Percentiles rank a stretch among this genome's conserved stretches.
Conservation (phyloP, 2,113 vertebrate species). For the Cebus imitator region DNA sequence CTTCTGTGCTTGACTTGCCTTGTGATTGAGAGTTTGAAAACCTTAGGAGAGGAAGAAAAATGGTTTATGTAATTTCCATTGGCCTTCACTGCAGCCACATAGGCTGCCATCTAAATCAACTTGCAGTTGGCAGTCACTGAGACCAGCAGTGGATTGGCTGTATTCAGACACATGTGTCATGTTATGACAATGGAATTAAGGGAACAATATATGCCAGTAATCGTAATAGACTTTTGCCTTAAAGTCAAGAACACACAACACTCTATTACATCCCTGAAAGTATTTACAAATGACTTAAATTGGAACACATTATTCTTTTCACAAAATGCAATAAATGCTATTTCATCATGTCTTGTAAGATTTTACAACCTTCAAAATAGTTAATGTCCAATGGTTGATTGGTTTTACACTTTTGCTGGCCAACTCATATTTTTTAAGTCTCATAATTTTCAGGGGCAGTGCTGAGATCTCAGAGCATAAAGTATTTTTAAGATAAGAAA, state of each 20-base stretch:
- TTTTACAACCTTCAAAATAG: slow-evolving; percentile 68
- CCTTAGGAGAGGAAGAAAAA: slow-evolving; percentile 61
- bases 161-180: neutral
- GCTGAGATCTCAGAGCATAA: slow-evolving; percentile 43
- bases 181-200: slow-evolving; percentile 36
- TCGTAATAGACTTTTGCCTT: slow-evolving; percentile 40
- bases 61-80: slow-evolving; percentile 45
- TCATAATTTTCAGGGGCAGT: slow-evolving; percentile 27
- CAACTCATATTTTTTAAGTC: slow-evolving; percentile 66
- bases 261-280: slow-evolving; percentile 35
- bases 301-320: slow-evolving; percentile 38
- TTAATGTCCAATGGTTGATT: slow-evolving; percentile 35
- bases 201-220: slow-evolving; percentile 43
- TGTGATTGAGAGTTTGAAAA: slow-evolving; percentile 58
- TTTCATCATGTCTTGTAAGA: slow-evolving; percentile 64
- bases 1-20: slow-evolving; percentile 53
- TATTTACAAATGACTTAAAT: slow-evolving; percentile 53
- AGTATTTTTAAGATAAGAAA: slow-evolving; percentile 50
- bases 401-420: slow-evolving; percentile 56
- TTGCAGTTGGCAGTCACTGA: neutral
- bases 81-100: slow-evolving; percentile 53
- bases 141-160: slow-evolving; percentile 23
- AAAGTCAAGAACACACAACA: neutral
- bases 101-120: slow-evolving; percentile 57
- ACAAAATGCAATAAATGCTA: slow-evolving; percentile 13